These are phyloP conservation scores for Echinops telfairi DNA, from an alignment of 2,113 vertebrate genomes.

Conservation along the genomic window DNA sequence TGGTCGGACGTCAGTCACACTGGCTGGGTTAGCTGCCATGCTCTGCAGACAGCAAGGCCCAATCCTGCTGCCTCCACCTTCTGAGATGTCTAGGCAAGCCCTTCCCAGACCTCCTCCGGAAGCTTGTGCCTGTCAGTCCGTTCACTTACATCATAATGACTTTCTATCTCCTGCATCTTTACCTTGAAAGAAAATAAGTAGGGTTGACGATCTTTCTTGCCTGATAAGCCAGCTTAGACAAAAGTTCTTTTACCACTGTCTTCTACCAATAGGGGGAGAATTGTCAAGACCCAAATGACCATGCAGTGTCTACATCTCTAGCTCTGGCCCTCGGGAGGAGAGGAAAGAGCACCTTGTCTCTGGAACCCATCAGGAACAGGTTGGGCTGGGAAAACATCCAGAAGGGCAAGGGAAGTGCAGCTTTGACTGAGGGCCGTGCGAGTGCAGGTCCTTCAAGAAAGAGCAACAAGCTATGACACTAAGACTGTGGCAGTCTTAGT, in stretches of 20 bases:
- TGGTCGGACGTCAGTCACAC: neutral
- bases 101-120: neutral
- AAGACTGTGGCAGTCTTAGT: neutral
- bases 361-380: rapidly evolving
- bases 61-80: neutral
- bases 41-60: neutral
- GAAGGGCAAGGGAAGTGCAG: rapidly evolving
- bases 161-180: slow-evolving; percentile 41
- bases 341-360: neutral
- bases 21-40: neutral
- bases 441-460: neutral
- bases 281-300: slow-evolving; percentile 34
- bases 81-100: neutral
- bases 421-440: rapidly evolving
- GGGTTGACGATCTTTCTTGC: slow-evolving; percentile 53
- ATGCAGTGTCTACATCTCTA: neutral
- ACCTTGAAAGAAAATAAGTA: neutral
- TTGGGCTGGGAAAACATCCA: neutral
- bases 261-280: slow-evolving; percentile 55
- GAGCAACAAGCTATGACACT: neutral
- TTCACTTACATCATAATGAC: slow-evolving; percentile 19
- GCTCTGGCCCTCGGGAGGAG: neutral
- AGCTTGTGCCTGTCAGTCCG: neutral
- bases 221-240: slow-evolving; percentile 16
- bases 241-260: slow-evolving; percentile 36